Evolutionary conservation across 2,797 vertebrate species (phyloP), one percentile per base, ranked within the genome.

Genomic region (Siniperca undulata): DNA sequence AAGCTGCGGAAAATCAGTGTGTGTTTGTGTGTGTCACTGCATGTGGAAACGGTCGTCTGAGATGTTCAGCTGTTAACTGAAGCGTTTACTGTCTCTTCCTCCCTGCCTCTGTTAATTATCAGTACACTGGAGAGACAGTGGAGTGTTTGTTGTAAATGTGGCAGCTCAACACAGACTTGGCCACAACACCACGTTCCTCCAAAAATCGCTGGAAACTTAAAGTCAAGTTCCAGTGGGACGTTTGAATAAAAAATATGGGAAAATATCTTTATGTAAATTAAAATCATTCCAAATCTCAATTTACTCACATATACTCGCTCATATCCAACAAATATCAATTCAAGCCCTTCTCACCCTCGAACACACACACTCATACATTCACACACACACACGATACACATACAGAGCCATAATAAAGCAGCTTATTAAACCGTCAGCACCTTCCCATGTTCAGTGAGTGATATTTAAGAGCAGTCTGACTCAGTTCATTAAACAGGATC

Each of bases 401-500:
- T 65, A 81, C 10, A 1, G 3, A 68, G 30, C 20, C 44, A 38
- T 68, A 42, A 92, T 84, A 94, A 92, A 91, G 90, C 78, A 87
- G 82, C 91, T 90, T 94, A 93, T 92, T 91, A 90, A 93, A 87
- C 69, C 88, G 87, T 92, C 90, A 94, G 82, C 80, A 83, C 87
- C 86, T 89, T 87, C 48, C 0, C 89, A 85, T 94, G 88, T 92
- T 89, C 72, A 84, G 67, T 82, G 91, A 86, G 65, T 76, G 82
- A 86, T 88, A 68, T 60, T 89, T 90, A 83, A 93, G 73, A 91
- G 90, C 80, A 64, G 82, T 81, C 93, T 92, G 91, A 92, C 92
- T 93, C 91, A 90, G 92, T 94, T 94, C 84, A 92, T 93, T 95
- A 95, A 94, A 94, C 92, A 88, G 85, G 89, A 88, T 91, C 88